Percentiles rank a stretch among this genome's conserved stretches.
phyloP scores from a whole-genome alignment of 23 tunicate genomes.

The Styela clava region DNA sequence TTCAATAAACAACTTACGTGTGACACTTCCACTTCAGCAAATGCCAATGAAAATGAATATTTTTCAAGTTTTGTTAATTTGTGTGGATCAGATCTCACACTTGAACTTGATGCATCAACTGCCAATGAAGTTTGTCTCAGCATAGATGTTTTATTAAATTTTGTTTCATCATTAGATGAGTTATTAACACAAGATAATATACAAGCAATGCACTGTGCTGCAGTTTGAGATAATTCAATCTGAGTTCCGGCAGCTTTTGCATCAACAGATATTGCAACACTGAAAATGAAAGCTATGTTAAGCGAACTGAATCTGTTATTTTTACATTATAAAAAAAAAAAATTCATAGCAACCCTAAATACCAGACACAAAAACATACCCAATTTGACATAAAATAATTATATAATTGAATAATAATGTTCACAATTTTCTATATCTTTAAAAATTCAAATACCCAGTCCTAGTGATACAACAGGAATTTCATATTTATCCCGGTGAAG shows the following conservation, averaged over 20 bases:
- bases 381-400: too few species aligned
- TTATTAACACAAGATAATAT: slow-evolving; percentile 2
- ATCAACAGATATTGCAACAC: slow-evolving; percentile 64
- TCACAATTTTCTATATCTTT: too few species aligned
- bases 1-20: slow-evolving; percentile 16
- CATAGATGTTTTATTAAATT: not conserved
- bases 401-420: too few species aligned
- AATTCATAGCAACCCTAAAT: too few species aligned
- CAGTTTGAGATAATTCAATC: slow-evolving; percentile 63
- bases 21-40: slow-evolving; percentile 25
- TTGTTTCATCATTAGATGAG: not conserved
- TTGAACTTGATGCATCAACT: too few species aligned
- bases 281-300: slow-evolving; percentile 16
- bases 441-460: too few species aligned
- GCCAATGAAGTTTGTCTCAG: not conserved
- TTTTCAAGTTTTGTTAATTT: not conserved
- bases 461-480: too few species aligned
- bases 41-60: slow-evolving; percentile 20
- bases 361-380: too few species aligned
- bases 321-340: too few species aligned
- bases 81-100: not conserved
- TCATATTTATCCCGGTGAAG: too few species aligned
- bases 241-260: slow-evolving; percentile 77
- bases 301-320: too few species aligned
- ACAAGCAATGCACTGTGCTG: slow-evolving; percentile 60